Percentiles rank a stretch among this genome's conserved stretches.
These are phyloP conservation scores for rat (Rattus norvegicus) DNA, from an alignment of 2,113 vertebrate genomes.

Conservation along the genomic window DNA sequence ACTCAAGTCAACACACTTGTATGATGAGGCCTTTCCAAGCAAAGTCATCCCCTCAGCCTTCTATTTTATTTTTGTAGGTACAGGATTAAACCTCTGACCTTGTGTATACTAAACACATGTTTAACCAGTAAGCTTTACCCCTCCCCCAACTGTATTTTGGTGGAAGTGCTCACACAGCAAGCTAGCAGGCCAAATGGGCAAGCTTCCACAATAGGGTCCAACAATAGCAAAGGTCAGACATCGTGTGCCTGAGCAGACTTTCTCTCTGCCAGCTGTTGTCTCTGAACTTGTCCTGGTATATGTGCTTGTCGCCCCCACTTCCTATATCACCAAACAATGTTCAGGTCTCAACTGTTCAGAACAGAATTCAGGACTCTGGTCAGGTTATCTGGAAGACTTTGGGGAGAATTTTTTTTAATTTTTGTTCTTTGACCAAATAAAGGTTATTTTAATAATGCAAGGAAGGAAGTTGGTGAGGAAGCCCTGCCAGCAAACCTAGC, in stretches of 20 bases:
- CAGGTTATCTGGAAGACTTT: neutral
- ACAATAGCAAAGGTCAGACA: neutral
- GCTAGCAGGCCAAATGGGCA: neutral
- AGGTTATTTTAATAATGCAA: neutral
- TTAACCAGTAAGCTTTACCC: too few relatives aligned
- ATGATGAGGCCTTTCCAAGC: neutral
- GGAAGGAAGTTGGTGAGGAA: neutral
- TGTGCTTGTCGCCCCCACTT: neutral
- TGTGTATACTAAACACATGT: too few relatives aligned
- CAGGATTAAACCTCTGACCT: neutral
- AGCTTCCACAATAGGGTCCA: neutral
- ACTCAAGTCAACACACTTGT: neutral
- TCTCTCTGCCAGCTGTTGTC: neutral
- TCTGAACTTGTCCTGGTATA: neutral
- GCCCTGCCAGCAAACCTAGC: neutral
- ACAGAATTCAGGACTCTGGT: neutral
- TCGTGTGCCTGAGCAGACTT: neutral
- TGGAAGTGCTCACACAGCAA: neutral
- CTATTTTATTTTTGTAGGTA: neutral
- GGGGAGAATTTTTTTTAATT: neutral
- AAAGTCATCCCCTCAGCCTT: neutral
- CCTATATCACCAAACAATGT: neutral
- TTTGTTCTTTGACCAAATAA: neutral
- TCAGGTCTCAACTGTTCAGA: neutral
- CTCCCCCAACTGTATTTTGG: neutral